Base-by-base conservation (phyloP, 2,797 vertebrate species). In the Schizopygopsis pylzovi region DNA sequence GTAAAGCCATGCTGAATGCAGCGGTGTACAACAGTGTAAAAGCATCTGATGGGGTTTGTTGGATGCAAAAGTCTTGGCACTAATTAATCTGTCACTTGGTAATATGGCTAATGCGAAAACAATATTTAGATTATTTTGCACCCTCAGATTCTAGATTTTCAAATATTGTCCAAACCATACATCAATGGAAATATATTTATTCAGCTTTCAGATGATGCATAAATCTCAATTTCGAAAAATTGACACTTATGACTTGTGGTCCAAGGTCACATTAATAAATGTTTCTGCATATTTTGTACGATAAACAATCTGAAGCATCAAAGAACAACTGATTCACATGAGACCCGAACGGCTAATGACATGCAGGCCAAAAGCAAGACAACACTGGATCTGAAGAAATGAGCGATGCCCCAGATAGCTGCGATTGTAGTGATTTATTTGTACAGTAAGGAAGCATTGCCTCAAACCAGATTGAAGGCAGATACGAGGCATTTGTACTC, bases 401-500 rank as follows among this genome's bases (percentile, higher is more conserved):
- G 20, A 83, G 52, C 59, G 85, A 79, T 37, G 85, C 70, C 18
- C 68, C 37, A 72, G 85, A 88, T 45, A 79, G 81, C n/a, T 91
- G 93, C 91, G 92, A 90, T 92, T 93, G 94, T 87, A 94, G 93
- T 95, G 93, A 94, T 96, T 96, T 96, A 96, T 95, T 96, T 96
- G 92, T 93, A 95, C 94, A 95, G 92, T 90, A 93, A 39, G 87
- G 89, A 94, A 90, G 93, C 89, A 93, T 92, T 89, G 89, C 88
- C 93, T 90, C 90, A 90, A 2, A 83, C 92, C 88, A 89, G 90
- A 89, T 4, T 86, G 85, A 92, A 92, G 92, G 92, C 91, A 92
- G 90, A 93, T 90, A 88, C 89, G 67, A 86, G 88, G 87, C 90
- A 82, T 88, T 92, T 84, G 89, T 79, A 87, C 90, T 86, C 89